Base-by-base conservation (phyloP, 2,113 vertebrate genomes). In the Fregata magnificens region DNA sequence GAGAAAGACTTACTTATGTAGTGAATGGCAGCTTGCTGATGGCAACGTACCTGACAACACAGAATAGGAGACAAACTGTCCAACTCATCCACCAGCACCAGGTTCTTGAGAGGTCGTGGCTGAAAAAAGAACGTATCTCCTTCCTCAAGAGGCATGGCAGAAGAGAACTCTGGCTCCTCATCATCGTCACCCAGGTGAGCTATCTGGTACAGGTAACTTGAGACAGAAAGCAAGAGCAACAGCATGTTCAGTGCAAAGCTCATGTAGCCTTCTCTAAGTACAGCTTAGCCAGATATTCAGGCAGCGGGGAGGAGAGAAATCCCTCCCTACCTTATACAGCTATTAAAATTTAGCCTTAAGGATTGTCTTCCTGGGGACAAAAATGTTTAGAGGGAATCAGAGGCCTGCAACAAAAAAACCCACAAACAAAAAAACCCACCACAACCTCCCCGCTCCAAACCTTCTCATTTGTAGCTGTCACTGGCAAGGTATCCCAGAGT, bases 71-170 rank as follows among this genome's bases (percentile, higher is more conserved):
- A 99, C 21, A 99, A 97, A 97, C 99, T 99, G 97, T 99, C 99
- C 97, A 99, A 97, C 69, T 99, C 99, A 50, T 99, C 99, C 44
- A 99, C 99, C 93, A 99, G 93, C 59, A 99, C 99, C 61, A 99
- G 97, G 97, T 99, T 99, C 97, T 99, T 99, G 45, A 99, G 99
- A 14, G 99, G 99, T 24, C 99, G 99, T 12, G 99, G 99, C 95
- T 99, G 99, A 94, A 99, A 99, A 95, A 99, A 99, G 97, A 99
- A 99, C 0, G 99, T 99, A 89, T 99, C 99, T 82, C 99, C 99
- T 86, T 99, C 99, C 90, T 99, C 99, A 91, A 99, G 94, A 16
- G 99, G 99, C 99, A 99, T 99, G 11, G 99, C 99, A 78, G 99
- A 99, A 44, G 99, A 99, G 97, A 99, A 99, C 97, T 99, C 99